Evolutionary conservation across 1,140 invertebrate species (phyloP).

Genomic region (Ectropis grisescens): DNA sequence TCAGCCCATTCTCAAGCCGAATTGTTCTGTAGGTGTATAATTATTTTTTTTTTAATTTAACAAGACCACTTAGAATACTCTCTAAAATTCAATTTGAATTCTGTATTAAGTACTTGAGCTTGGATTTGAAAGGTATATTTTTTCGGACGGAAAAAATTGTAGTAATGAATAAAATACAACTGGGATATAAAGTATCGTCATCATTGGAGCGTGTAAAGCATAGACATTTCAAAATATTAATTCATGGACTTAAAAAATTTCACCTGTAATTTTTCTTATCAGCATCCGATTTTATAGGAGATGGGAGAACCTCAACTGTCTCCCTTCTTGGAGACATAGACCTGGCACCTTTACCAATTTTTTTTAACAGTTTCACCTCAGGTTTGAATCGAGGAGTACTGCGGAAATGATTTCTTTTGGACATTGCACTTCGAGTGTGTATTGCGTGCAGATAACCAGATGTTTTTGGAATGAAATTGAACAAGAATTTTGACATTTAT

Average conservation of each 20-base stretch:
- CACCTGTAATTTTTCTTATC: slow-evolving; percentile 65
- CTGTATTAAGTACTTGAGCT: too few species aligned
- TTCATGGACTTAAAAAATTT: slow-evolving; percentile 17
- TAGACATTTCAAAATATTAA: too few species aligned
- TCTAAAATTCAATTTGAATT: too few species aligned
- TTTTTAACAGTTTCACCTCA: slow-evolving; percentile 37
- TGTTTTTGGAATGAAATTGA: slow-evolving; percentile 52
- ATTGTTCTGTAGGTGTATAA: slow-evolving; percentile 77
- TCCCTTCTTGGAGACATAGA: slow-evolving; percentile 26
- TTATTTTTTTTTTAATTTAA: too few species aligned
- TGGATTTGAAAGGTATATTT: too few species aligned
- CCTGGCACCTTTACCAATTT: slow-evolving; percentile 16
- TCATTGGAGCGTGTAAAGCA: too few species aligned
- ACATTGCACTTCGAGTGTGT: slow-evolving; percentile 30
- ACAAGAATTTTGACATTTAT: slow-evolving; percentile 64
- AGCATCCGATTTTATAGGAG: slow-evolving; percentile 54
- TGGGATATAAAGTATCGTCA: too few species aligned
- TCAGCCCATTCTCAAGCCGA: slow-evolving; percentile 76
- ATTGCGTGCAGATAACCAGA: slow-evolving; percentile 29
- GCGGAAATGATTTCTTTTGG: slow-evolving; percentile 48
- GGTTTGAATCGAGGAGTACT: slow-evolving; percentile 50
- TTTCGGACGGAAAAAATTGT: too few species aligned
- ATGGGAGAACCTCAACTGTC: slow-evolving; percentile 48
- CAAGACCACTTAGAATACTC: too few species aligned
- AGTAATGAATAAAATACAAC: too few species aligned